These are phyloP conservation scores for Corythucha ciliata DNA, from an alignment of 2,888 invertebrate genomes.

Conservation along the genomic window DNA sequence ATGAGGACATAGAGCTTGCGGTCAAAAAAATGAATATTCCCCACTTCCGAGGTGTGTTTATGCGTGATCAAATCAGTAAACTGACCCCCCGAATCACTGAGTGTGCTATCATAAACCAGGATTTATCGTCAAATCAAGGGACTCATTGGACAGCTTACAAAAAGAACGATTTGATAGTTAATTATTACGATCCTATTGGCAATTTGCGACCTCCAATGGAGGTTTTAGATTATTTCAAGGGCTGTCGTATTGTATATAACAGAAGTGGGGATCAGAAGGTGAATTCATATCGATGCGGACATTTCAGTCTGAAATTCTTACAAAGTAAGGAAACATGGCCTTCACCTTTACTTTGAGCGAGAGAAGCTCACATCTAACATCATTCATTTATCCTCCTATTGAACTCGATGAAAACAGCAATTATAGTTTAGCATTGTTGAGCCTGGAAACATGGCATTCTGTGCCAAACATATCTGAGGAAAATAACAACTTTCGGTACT, in stretches of 20 bases:
- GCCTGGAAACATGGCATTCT: background rate
- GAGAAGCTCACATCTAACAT: no score
- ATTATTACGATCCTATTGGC: background rate
- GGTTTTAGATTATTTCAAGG: background rate
- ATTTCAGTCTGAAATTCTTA: background rate
- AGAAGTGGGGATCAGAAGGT: background rate
- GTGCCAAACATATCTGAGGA: background rate
- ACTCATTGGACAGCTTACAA: background rate
- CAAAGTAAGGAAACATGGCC: background rate
- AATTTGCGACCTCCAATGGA: background rate
- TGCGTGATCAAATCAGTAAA: no score
- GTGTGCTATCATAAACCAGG: background rate
- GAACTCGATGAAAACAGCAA: background rate
- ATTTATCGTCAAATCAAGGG: background rate
- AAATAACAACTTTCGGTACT: no score
- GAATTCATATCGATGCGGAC: background rate
- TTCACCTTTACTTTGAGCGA: background rate
- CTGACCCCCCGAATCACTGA: background rate
- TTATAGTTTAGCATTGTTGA: background rate
- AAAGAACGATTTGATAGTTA: background rate
- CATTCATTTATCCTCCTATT: background rate
- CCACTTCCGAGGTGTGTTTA: background rate
- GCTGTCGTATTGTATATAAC: background rate
- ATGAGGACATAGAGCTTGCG: slow-evolving; percentile 1
- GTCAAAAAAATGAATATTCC: slow-evolving; percentile 1